phyloP scores from a whole-genome alignment of 1,140 invertebrate genomes.

The Phocides pigmalion region DNA sequence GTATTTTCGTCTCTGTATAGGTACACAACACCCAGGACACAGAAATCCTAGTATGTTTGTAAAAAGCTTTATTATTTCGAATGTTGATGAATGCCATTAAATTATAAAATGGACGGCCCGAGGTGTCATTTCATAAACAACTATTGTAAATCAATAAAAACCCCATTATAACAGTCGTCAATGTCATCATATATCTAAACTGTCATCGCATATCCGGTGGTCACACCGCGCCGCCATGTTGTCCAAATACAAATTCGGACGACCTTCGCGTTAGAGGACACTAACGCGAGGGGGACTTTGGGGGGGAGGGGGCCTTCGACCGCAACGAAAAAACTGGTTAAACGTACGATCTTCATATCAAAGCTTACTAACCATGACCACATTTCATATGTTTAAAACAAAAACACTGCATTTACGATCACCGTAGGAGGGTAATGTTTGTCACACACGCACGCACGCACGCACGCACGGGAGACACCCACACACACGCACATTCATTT shows the following conservation, averaged over 20 bases:
- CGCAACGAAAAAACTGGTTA: slow-evolving; percentile 46
- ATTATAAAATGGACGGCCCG: no score
- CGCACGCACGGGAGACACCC: no score
- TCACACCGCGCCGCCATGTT: slow-evolving; percentile 57
- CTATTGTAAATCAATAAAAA: background rate
- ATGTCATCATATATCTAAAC: background rate
- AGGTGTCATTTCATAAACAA: background rate
- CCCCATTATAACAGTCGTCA: background rate
- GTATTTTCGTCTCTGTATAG: no score
- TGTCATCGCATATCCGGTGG: slow-evolving; percentile 38
- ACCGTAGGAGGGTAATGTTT: no score
- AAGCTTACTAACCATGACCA: background rate
- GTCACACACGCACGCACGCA: no score
- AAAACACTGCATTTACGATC: no score
- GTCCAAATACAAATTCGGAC: slow-evolving; percentile 53
- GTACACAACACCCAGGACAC: no score
- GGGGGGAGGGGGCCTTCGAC: slow-evolving; percentile 33
- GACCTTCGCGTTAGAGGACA: slow-evolving; percentile 58
- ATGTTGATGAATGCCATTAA: no score
- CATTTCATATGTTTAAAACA: no score
- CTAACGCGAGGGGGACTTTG: slow-evolving; percentile 34
- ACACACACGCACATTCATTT: no score
- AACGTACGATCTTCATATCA: background rate
- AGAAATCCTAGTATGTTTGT: no score
- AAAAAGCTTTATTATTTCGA: no score